phyloP scores from a whole-genome alignment of 2,797 vertebrate genomes.

The Hoplostethus mediterraneus region DNA sequence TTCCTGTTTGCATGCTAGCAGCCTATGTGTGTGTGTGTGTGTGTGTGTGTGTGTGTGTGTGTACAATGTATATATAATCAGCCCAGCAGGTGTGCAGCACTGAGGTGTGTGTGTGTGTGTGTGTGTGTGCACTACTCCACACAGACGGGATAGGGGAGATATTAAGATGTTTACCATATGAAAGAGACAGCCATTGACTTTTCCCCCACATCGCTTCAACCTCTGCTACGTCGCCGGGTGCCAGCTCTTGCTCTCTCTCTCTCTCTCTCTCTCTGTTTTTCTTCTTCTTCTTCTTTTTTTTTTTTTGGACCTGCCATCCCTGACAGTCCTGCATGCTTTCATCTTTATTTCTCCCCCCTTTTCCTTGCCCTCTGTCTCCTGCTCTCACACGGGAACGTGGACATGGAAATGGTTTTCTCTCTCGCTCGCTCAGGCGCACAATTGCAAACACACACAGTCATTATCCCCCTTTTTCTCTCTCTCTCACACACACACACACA shows the following conservation, averaged over 20 bases:
- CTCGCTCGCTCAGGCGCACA: not conserved
- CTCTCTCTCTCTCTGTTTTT: not conserved
- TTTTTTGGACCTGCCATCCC: not conserved
- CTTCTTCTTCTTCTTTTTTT: not conserved
- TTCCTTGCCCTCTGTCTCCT: not conserved
- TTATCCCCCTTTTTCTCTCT: not conserved
- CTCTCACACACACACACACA: conserved; percentile 6
- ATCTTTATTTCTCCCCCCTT: not conserved
- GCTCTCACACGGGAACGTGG: not conserved
- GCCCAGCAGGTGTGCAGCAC: not conserved
- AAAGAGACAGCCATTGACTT: conserved; percentile 36
- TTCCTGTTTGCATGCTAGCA: conserved; percentile 10
- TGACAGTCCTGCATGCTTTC: not conserved
- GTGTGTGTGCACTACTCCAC: not conserved
- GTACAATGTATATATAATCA: not conserved
- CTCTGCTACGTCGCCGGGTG: not conserved
- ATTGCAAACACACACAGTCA: conserved; percentile 7
- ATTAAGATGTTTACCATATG: conserved; percentile 43
- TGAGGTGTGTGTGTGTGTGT: not conserved
- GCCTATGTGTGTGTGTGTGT: conserved; percentile 16
- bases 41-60: not conserved
- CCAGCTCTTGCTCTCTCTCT: not conserved
- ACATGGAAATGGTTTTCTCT: not conserved
- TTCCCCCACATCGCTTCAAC: not conserved
- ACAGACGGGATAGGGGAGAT: conserved; percentile 37